Conservation (phyloP, 2,113 vertebrate genomes). For the Dicerorhinus sumatrensis region DNA sequence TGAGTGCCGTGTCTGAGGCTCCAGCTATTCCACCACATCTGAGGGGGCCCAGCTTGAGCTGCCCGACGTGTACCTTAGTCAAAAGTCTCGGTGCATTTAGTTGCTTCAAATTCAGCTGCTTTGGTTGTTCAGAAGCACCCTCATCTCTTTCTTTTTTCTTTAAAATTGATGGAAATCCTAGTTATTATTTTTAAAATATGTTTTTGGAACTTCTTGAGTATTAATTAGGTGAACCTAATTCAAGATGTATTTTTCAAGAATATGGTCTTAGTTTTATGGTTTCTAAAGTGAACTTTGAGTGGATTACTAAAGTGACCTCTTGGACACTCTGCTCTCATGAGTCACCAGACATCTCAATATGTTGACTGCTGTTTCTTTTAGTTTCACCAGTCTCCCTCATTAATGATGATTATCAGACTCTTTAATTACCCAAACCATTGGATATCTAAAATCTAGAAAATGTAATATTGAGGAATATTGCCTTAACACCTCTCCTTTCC, state of each 20-base stretch:
- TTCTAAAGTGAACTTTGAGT: neutral
- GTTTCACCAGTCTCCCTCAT: neutral
- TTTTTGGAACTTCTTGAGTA: neutral
- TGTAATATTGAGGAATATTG: neutral
- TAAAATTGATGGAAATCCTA: neutral
- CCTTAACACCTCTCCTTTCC: no score
- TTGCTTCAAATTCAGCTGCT: neutral
- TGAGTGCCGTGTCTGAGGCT: neutral
- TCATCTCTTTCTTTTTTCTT: neutral
- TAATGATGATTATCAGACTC: neutral
- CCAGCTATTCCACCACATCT: neutral
- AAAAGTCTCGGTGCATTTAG: neutral
- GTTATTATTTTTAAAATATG: neutral
- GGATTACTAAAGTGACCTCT: neutral
- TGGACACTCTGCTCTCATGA: neutral
- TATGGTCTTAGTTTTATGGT: neutral
- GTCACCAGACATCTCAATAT: neutral
- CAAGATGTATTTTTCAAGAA: neutral
- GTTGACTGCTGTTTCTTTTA: neutral
- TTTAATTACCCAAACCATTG: neutral
- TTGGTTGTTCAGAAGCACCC: neutral
- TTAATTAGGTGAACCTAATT: neutral
- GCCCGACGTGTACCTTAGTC: rapidly evolving
- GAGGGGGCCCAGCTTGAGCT: neutral
- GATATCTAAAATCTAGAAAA: neutral